These are phyloP conservation scores for Platynereis dumerilii DNA, from an alignment of 2,888 invertebrate genomes.

Conservation along the genomic window DNA sequence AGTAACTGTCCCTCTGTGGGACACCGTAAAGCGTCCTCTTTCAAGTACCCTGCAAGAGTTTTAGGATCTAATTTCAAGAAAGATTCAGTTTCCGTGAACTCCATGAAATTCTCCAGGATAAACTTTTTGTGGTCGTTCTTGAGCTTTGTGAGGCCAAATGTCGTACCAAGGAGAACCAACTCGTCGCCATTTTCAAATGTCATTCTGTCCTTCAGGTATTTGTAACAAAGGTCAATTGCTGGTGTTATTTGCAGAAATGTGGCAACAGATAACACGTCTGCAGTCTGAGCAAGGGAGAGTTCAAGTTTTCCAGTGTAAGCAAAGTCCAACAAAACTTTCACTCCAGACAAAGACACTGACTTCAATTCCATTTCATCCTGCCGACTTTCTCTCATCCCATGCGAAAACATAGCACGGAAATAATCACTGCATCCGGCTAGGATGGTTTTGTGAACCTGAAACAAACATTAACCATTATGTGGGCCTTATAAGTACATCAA, in stretches of 20 bases:
- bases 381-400: slow-evolving; percentile 28
- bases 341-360: slow-evolving; percentile 11
- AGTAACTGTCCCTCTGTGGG: slow-evolving; percentile 26
- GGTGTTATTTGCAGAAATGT: slow-evolving; percentile 32
- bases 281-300: slow-evolving; percentile 15
- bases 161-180: slow-evolving; percentile 21
- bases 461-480: too few species aligned
- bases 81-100: slow-evolving; percentile 24
- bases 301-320: slow-evolving; percentile 30
- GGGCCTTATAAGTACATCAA: too few species aligned
- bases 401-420: slow-evolving; percentile 33
- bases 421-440: slow-evolving; percentile 34
- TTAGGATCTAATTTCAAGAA: slow-evolving; percentile 24
- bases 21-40: slow-evolving; percentile 23
- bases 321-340: slow-evolving; percentile 26
- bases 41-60: slow-evolving; percentile 26
- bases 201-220: slow-evolving; percentile 27
- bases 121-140: slow-evolving; percentile 9
- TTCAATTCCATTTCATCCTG: slow-evolving; percentile 14
- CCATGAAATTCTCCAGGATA: slow-evolving; percentile 27
- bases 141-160: slow-evolving; percentile 27
- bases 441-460: slow-evolving; percentile 30
- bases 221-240: slow-evolving; percentile 24
- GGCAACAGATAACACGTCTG: slow-evolving; percentile 27
- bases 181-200: slow-evolving; percentile 30